Conservation (phyloP, 2,113 vertebrate genomes). For the Lamprologus callipterus region DNA sequence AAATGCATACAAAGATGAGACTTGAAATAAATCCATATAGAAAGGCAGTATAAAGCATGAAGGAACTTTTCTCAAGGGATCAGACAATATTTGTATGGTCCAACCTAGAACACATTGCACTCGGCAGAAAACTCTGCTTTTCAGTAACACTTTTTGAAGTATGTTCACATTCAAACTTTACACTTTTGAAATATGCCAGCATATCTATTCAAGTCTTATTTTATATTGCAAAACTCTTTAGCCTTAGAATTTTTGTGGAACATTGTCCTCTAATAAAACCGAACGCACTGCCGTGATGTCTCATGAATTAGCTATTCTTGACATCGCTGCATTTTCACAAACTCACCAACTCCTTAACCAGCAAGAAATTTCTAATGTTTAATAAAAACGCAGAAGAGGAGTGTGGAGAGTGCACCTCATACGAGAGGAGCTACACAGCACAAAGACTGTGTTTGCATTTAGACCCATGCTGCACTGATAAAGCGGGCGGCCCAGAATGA, state of each 20-base stretch:
- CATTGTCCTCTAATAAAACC: background rate
- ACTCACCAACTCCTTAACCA: background rate
- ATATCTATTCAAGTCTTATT: background rate
- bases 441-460: background rate
- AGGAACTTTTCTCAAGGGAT: slow-evolving; percentile 28
- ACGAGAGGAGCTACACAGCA: background rate
- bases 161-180: background rate
- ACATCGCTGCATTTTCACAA: background rate
- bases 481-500: background rate
- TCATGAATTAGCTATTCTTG: background rate
- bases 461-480: background rate
- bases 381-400: background rate
- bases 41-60: background rate
- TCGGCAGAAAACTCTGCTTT: background rate
- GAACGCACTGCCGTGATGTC: background rate
- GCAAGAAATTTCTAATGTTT: background rate
- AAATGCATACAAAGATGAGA: slow-evolving; percentile 22
- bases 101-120: background rate
- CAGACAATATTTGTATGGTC: slow-evolving; percentile 5
- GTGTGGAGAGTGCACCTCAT: background rate
- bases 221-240: background rate
- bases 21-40: slow-evolving; percentile 34
- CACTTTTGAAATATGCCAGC: background rate
- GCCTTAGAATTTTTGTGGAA: background rate
- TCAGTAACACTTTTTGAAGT: background rate